Conservation (phyloP, 1,140 invertebrate genomes). For the Meteorus sp. region DNA sequence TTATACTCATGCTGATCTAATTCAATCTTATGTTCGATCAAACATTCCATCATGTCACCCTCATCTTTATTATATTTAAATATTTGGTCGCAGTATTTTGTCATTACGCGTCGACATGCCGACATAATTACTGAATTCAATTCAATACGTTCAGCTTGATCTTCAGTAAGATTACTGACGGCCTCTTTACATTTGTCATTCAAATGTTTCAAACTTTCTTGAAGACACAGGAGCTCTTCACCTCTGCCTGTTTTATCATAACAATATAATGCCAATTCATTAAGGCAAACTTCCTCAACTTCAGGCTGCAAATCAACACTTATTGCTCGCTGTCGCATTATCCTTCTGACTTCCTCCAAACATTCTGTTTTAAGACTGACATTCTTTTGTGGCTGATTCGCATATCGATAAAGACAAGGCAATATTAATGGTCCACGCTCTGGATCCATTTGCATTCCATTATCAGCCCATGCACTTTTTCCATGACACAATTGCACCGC, state of each 20-base stretch:
- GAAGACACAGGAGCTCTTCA: constrained; percentile 90
- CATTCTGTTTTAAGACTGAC: constrained; percentile 66
- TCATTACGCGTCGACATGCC: constrained; percentile 81
- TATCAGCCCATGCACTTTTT: constrained; percentile 75
- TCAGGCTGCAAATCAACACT: constrained; percentile 93
- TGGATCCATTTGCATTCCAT: constrained; percentile 68
- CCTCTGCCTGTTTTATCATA: constrained; percentile 80
- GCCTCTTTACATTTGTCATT: constrained; percentile 69
- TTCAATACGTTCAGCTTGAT: constrained; percentile 82
- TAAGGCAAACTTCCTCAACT: constrained; percentile 87
- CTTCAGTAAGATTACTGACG: constrained; percentile 87
- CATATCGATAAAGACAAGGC: constrained; percentile 90
- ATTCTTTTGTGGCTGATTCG: constrained; percentile 73
- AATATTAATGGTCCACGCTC: constrained; percentile 79
- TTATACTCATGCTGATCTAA: constrained; percentile 74
- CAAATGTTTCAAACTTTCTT: constrained; percentile 85
- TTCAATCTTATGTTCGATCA: constrained; percentile 92
- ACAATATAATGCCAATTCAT: constrained; percentile 82
- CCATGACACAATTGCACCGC: constrained; percentile 82
- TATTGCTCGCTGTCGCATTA: constrained; percentile 89
- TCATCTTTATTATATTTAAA: constrained; percentile 73
- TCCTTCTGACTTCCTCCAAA: constrained; percentile 80
- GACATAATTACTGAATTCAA: constrained; percentile 83
- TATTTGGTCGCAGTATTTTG: constrained; percentile 76
- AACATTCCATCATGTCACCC: constrained; percentile 89